Evolutionary conservation across 2,113 vertebrate genomes (phyloP), one percentile per base, ranked within the genome.

Genomic region (Petromus typicus): DNA sequence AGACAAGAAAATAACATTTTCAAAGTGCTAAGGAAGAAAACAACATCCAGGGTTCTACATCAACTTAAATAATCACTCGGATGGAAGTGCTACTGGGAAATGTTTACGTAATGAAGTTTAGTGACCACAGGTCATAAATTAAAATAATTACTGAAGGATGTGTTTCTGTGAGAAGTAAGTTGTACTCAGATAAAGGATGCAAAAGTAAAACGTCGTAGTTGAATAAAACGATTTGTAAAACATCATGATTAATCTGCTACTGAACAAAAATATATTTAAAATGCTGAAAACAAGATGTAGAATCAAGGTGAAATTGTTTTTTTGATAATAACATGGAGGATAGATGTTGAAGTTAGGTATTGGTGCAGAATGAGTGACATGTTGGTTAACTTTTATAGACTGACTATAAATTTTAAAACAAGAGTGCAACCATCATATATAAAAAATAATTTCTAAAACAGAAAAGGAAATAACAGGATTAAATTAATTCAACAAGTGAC

Each of bases 61-160:
- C 57, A 85, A 75, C 32, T 75, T 61, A 84, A 80, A 78, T 48
- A 32, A 76, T 89, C 80, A 48, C 37, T 79, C 13, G 54, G 45
- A 45, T 76, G 22, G 7, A 57, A 94, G 63, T 13, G 37, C 43
- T 83, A n/a, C 37, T 18, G 32, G n/a, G 25, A 79, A 88, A 69
- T 88, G 66, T 75, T 84, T 83, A 71, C 30, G 48, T 79, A 93
- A 83, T n/a, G 40, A 80, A 80, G 2, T 93, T 79, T 61, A 61
- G 66, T 88, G 63, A 37, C 56, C 4, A 5, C 2, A 91, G 22
- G 11, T 43, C 25, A 27, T 45, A 85, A 75, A 20, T 16, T 88
- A 63, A 95, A 93, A 84, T 85, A 88, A 89, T 89, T 80, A 51
- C 40, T 81, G 57, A 63, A 56, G 23, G 57, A 56, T 37, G 37